Evolutionary conservation across 2,888 invertebrate genomes (phyloP), one percentile per base, ranked within the genome.

Genomic region (Tuberolachnus salignus): DNA sequence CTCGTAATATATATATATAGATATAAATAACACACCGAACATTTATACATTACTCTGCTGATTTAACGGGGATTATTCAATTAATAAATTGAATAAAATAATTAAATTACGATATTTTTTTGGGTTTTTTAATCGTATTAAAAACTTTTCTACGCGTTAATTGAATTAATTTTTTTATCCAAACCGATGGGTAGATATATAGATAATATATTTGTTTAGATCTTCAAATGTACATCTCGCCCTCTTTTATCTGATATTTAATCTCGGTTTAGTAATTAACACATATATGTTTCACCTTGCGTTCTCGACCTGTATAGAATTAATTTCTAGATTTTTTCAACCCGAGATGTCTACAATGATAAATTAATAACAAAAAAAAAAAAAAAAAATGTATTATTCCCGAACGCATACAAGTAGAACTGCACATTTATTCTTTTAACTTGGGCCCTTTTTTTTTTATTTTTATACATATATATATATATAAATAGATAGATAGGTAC

Each of bases 371-470:
- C 13, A 23, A 57, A 11, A n/a, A n/a, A n/a, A n/a, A n/a, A n/a
- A n/a, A n/a, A 57, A 55, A 71, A 71, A 42, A 44, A 44, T 61
- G 13, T 34, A 72, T 72, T 61, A 61, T 19, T 49, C 19, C 26
- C 1, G 19, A 59, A 61, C 49, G 16, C 34, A 19, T 34, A 8
- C n/a, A 3, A 57, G n/a, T n/a, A n/a, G n/a, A n/a, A n/a, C n/a
- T n/a, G n/a, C n/a, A 57, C 44, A 57, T n/a, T 71, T 70, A 44
- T 46, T 71, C 44, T 44, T 57, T 71, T 44, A 23, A 57, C 44
- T 49, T 49, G 6, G 19, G 46, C 9, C 13, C 23, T 34, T n/a
- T 49, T n/a, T n/a, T n/a, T n/a, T n/a, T n/a, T n/a, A n/a, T n/a
- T n/a, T n/a, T n/a, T n/a, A n/a, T n/a, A n/a, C n/a, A n/a, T n/a